Evolutionary conservation across 2,888 invertebrate genomes (phyloP), one percentile per base, ranked within the genome.

Genomic region (Pseudococcus jackbeardsleyi): DNA sequence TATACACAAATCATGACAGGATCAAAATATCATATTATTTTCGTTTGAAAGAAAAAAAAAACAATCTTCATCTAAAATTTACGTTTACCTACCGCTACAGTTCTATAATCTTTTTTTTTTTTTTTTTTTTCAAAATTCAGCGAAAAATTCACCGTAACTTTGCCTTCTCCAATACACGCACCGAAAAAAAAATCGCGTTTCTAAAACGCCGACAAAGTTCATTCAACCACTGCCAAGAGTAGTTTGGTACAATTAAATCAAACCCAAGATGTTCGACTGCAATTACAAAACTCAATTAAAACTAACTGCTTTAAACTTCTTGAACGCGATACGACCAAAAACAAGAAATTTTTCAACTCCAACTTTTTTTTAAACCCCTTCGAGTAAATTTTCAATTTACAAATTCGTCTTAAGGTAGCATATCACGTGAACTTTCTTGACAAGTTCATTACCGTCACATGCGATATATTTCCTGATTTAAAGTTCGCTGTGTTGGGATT

Each of bases 201-300:
- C 17, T 59, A 7, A 46, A 12, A 46, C 59, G 64, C 19, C 59
- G 4, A 19, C 50, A 50, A 64, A 64, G 64, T 64, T 64, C 64
- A 64, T 64, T 64, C 64, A 64, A 64, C 64, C 22, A 4, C 17
- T 17, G 17, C 22, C 22, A 59, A 64, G 22, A 6, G 64, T 64
- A 22, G 64, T 22, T 64, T 64, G 26, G 26, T 64, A 64, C 64
- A 64, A 64, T 64, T 64, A 64, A 64, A 64, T 64, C 64, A 64
- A 19, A 64, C 19, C 64, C 64, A 64, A 64, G 64, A 64, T 64
- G 64, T 64, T 64, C 64, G 64, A 64, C 64, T 64, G 64, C 64
- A 64, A 64, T 64, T 64, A 64, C 22, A 64, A 64, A 64, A 64
- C 64, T 64, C 64, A 64, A 64, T 64, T 64, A 64, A 64, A 64